Percentiles rank a stretch among this genome's conserved stretches.
Conservation (phyloP, 2,113 vertebrate species). For the Pogonocichla stellata region DNA sequence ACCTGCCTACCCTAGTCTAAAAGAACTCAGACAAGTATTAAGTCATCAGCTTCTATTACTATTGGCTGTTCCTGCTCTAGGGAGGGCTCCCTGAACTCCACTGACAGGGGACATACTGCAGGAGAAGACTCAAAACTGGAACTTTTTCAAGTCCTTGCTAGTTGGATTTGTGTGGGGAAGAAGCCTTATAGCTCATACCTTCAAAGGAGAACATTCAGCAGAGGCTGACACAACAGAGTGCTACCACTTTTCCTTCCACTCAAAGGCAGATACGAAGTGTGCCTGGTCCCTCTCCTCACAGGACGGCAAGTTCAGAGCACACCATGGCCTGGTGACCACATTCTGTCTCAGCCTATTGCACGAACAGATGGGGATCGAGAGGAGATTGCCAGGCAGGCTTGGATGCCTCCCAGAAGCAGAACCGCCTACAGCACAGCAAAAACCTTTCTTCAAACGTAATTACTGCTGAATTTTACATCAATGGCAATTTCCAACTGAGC, state of each 20-base stretch:
- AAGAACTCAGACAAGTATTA: neutral
- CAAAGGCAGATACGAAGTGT: neutral
- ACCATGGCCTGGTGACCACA: fast-evolving
- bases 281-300: fast-evolving
- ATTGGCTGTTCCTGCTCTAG: neutral
- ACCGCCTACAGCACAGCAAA: slow-evolving; percentile 14
- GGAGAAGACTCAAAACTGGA: neutral
- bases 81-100: neutral
- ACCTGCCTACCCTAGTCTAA: neutral
- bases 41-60: neutral
- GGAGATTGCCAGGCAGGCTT: neutral
- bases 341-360: neutral
- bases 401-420: slow-evolving; percentile 11
- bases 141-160: neutral
- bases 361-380: neutral
- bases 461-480: slow-evolving; percentile 47
- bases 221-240: neutral
- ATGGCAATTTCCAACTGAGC: slow-evolving; percentile 13
- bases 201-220: neutral
- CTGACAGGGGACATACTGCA: neutral
- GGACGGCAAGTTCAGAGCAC: neutral
- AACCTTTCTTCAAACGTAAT: slow-evolving; percentile 15
- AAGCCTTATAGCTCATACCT: neutral
- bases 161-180: neutral
- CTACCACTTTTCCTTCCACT: neutral